Conservation (phyloP, 2,888 invertebrate genomes). For the Drosophila lutescens region DNA sequence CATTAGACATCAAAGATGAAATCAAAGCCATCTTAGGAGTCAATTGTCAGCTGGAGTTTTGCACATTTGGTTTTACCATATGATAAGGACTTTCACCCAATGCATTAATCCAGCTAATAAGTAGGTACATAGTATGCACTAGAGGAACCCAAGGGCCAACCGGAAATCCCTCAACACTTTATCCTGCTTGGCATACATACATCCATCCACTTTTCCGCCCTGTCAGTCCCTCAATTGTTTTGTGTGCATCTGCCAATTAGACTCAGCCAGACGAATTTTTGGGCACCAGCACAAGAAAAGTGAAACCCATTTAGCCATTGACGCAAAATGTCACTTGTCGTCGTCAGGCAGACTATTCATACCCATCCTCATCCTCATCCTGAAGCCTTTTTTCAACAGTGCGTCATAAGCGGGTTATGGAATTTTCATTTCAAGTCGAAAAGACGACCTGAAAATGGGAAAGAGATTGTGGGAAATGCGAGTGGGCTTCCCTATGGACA, state of each 20-base stretch:
- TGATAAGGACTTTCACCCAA: background rate
- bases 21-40: background rate
- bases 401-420: constrained; percentile 72
- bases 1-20: constrained; percentile 18
- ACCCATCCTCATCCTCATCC: constrained; percentile 3
- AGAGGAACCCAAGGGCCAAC: too few relatives aligned
- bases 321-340: constrained; percentile 47
- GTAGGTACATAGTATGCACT: background rate
- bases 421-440: constrained; percentile 51
- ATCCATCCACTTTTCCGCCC: background rate
- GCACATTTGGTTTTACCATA: background rate
- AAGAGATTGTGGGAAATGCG: background rate
- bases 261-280: constrained; percentile 18
- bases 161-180: constrained; percentile 8
- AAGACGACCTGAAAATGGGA: constrained; percentile 12
- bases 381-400: constrained; percentile 34
- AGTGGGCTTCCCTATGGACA: background rate
- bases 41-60: background rate
- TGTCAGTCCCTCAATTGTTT: constrained; percentile 11
- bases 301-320: constrained; percentile 51
- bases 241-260: constrained; percentile 63
- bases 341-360: constrained; percentile 47
- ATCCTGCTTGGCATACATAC: too few relatives aligned
- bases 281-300: constrained; percentile 11
- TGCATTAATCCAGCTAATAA: background rate